These are phyloP conservation scores for Antheraea yamamai DNA, from an alignment of 2,888 invertebrate species.

Conservation along the genomic window DNA sequence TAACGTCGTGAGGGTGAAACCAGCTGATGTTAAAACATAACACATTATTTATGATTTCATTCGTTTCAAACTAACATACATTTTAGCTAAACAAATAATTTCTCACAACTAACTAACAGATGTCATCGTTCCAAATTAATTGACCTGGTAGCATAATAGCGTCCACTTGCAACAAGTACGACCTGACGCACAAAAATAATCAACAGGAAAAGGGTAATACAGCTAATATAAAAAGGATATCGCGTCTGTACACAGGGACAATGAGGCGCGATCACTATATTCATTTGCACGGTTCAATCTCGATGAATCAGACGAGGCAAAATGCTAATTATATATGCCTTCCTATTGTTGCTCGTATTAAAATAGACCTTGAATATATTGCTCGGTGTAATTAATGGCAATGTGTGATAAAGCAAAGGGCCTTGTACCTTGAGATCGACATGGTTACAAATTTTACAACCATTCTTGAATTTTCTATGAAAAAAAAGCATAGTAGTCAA, in stretches of 20 bases:
- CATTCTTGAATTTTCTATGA: no score
- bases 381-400: neutral
- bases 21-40: no score
- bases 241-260: slow-evolving; percentile 52
- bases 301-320: slow-evolving; percentile 10
- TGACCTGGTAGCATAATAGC: neutral
- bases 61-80: neutral
- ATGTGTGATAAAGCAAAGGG: neutral
- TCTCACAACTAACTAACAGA: neutral
- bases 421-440: no score
- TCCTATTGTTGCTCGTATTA: slow-evolving; percentile 5
- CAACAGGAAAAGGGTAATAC: slow-evolving; percentile 51
- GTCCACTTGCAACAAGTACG: slow-evolving; percentile 31
- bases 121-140: slow-evolving; percentile 1
- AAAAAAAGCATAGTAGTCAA: no score
- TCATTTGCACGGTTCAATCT: slow-evolving; percentile 22
- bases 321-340: slow-evolving; percentile 9
- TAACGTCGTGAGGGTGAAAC: no score
- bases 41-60: no score
- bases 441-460: no score
- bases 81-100: neutral
- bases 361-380: neutral
- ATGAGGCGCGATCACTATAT: slow-evolving; percentile 35
- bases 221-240: slow-evolving; percentile 59
- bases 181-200: slow-evolving; percentile 40